Conservation (phyloP, 2,888 invertebrate species). For the Pantelozetes paolii region DNA sequence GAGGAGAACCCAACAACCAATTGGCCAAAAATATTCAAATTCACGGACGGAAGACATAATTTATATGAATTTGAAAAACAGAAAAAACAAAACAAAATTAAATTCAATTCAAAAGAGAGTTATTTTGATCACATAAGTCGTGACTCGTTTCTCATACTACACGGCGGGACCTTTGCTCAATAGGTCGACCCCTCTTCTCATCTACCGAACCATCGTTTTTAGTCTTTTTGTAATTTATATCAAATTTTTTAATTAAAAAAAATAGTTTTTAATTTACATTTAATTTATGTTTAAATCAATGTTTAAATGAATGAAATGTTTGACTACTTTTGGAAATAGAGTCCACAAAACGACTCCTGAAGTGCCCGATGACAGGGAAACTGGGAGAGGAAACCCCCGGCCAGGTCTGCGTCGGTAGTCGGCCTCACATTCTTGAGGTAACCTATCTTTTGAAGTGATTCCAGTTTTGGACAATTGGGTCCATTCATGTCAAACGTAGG, state of each 20-base stretch:
- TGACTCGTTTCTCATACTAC: slow-evolving; percentile 44
- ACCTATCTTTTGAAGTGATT: slow-evolving; percentile 63
- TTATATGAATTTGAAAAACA: slow-evolving; percentile 44
- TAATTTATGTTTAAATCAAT: neutral
- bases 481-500: slow-evolving; percentile 64
- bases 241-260: slow-evolving; percentile 11
- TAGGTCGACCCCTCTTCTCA: neutral
- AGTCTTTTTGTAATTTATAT: slow-evolving; percentile 12
- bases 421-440: slow-evolving; percentile 71
- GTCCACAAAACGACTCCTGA: slow-evolving; percentile 75
- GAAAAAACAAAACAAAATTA: slow-evolving; percentile 43
- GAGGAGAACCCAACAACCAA: slow-evolving; percentile 34
- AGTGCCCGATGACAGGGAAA: slow-evolving; percentile 79
- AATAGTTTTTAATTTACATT: neutral
- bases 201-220: neutral
- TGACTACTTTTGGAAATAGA: slow-evolving; percentile 48
- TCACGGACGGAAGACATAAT: slow-evolving; percentile 44
- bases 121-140: slow-evolving; percentile 40
- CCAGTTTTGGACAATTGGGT: slow-evolving; percentile 64
- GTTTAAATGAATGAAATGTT: neutral
- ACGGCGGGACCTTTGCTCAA: slow-evolving; percentile 43
- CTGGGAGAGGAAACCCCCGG: slow-evolving; percentile 78
- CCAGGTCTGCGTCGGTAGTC: slow-evolving; percentile 69
- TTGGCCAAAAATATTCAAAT: slow-evolving; percentile 45
- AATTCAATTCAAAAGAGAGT: slow-evolving; percentile 39